These are phyloP conservation scores for Laupala kohalensis DNA, from an alignment of 1,140 invertebrate genomes.

Conservation along the genomic window DNA sequence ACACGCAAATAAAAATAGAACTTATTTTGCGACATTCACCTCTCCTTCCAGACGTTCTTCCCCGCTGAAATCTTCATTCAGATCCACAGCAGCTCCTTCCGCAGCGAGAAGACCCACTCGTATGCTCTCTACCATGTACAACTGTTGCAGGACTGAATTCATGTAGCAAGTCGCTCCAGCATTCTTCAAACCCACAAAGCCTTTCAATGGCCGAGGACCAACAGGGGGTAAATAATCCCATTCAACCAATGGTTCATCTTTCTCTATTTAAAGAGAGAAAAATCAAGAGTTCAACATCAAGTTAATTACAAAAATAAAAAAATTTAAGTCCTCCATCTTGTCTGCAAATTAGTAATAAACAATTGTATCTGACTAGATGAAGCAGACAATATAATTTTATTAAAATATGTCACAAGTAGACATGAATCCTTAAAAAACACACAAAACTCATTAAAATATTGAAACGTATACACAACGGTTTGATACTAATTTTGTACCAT, in stretches of 20 bases:
- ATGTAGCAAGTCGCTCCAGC: conserved; percentile 98
- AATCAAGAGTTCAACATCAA: too few relatives aligned
- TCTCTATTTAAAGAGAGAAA: conserved; percentile 33
- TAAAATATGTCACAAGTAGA: too few relatives aligned
- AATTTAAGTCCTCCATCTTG: too few relatives aligned
- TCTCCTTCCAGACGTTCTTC: conserved; percentile 52
- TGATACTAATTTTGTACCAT: too few relatives aligned
- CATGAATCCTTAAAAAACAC: too few relatives aligned
- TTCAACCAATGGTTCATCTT: conserved; percentile 70
- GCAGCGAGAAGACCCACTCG: conserved; percentile 61
- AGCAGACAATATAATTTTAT: too few relatives aligned
- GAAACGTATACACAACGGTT: too few relatives aligned
- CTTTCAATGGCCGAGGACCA: conserved; percentile 71
- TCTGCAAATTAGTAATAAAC: too few relatives aligned
- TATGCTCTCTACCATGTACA: conserved; percentile 91
- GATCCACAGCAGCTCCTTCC: conserved; percentile 76
- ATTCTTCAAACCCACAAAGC: conserved; percentile 95
- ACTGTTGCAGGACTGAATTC: conserved; percentile 95
- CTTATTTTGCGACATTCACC: conserved; percentile 23
- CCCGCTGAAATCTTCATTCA: conserved; percentile 79
- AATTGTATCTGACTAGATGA: too few relatives aligned
- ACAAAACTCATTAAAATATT: too few relatives aligned
- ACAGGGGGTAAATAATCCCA: conserved; percentile 97
- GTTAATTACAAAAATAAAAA: too few relatives aligned
- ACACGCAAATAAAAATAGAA: neutral